A percentile compares a stretch with the other conserved stretches of the same genome.
phyloP scores from a whole-genome alignment of 2,888 invertebrate species.

The Mechanitis mazaeus region DNA sequence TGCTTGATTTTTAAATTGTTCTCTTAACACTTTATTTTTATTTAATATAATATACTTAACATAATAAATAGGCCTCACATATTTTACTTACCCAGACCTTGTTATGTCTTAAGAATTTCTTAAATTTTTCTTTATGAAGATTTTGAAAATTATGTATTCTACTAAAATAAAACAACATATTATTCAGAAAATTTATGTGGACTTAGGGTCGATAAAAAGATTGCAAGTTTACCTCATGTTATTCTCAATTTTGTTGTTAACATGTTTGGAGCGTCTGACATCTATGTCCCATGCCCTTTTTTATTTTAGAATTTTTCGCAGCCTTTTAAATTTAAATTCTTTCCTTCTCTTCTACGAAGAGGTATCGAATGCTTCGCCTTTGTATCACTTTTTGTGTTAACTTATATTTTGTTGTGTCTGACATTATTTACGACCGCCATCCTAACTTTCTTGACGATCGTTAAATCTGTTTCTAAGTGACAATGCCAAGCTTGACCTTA shows the following conservation, averaged over 20 bases:
- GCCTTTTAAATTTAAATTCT: conserved; percentile 72
- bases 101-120: too few species aligned
- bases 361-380: conserved; percentile 73
- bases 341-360: conserved; percentile 73
- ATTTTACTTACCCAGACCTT: too few species aligned
- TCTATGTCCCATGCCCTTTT: conserved; percentile 54
- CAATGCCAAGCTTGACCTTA: not conserved
- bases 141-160: not conserved
- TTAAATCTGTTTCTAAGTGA: conserved; percentile 37
- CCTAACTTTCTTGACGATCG: conserved; percentile 44
- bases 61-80: too few species aligned
- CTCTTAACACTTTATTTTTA: too few species aligned
- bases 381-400: conserved; percentile 73
- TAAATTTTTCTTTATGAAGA: too few species aligned
- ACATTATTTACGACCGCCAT: conserved; percentile 62
- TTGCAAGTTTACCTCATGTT: conserved; percentile 31
- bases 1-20: not conserved
- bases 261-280: conserved; percentile 43
- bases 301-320: conserved; percentile 60
- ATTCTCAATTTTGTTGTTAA: conserved; percentile 40
- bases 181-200: conserved; percentile 16
- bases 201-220: conserved; percentile 25
- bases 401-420: conserved; percentile 56
- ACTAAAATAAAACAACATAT: conserved; percentile 3
- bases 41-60: too few species aligned